Conservation (phyloP, 2,888 invertebrate genomes). For the Trichogramma evanescens region DNA sequence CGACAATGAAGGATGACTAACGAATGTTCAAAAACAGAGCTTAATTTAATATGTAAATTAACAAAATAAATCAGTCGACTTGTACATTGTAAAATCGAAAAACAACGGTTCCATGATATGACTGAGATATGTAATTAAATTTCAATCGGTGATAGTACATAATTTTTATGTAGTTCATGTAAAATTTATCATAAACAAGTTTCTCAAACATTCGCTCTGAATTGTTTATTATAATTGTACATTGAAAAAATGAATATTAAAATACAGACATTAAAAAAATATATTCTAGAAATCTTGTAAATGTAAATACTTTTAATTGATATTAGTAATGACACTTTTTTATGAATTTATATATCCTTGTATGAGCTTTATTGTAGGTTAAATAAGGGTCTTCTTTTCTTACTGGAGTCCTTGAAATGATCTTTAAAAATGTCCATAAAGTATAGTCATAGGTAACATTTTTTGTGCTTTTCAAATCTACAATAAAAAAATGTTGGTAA, state of each 20-base stretch:
- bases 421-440: too few species aligned
- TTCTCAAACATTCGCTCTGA: too few species aligned
- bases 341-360: too few species aligned
- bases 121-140: too few species aligned
- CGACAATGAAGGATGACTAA: not conserved
- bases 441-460: too few species aligned
- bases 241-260: not conserved
- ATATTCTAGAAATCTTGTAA: conserved; percentile 10
- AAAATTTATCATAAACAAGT: too few species aligned
- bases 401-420: too few species aligned
- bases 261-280: not conserved
- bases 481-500: too few species aligned
- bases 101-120: not conserved
- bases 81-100: not conserved
- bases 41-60: not conserved
- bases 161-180: not conserved
- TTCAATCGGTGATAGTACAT: not conserved
- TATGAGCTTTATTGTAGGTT: too few species aligned
- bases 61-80: not conserved
- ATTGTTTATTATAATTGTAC: not conserved
- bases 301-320: conserved; percentile 2
- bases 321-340: not conserved
- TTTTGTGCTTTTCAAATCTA: too few species aligned
- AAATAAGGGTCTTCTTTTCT: too few species aligned
- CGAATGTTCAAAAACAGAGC: not conserved